Conservation (phyloP, 2,113 vertebrate genomes). For the Apaloderma vittatum region DNA sequence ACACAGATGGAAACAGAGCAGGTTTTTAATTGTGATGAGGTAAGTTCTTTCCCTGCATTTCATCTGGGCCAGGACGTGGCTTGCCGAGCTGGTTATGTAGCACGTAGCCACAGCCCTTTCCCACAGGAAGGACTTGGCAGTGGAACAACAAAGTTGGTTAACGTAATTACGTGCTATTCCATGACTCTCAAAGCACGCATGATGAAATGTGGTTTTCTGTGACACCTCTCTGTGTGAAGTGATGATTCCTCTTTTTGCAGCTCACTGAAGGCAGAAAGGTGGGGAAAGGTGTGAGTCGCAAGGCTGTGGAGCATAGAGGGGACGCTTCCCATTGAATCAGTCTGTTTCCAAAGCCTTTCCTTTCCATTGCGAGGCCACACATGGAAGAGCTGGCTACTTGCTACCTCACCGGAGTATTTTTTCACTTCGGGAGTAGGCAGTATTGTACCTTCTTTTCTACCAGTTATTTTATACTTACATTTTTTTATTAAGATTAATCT, state of each 20-base stretch:
- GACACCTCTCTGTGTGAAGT: neutral
- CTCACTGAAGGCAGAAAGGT: neutral
- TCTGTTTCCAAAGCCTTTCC: neutral
- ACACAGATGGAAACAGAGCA: conserved; percentile 21
- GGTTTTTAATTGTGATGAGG: conserved; percentile 47
- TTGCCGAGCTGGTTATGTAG: conserved; percentile 49
- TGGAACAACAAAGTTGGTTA: conserved; percentile 1
- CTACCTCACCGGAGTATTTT: neutral
- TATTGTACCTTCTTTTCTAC: neutral
- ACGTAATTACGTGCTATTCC: neutral
- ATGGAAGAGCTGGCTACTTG: neutral
- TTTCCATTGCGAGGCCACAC: neutral
- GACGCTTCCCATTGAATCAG: neutral
- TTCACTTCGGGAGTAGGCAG: neutral
- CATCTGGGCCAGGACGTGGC: neutral
- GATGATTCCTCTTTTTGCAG: neutral
- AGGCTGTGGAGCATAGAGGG: neutral
- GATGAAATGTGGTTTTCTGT: conserved; percentile 5
- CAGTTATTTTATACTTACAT: neutral
- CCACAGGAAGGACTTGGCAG: conserved; percentile 31
- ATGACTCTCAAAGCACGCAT: neutral
- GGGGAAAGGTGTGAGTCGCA: neutral
- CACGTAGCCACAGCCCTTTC: conserved; percentile 38
- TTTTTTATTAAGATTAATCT: conserved; percentile 42
- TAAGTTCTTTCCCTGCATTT: neutral